Base-by-base conservation (phyloP, 2,888 invertebrate species). In the Amphipyra berbera region DNA sequence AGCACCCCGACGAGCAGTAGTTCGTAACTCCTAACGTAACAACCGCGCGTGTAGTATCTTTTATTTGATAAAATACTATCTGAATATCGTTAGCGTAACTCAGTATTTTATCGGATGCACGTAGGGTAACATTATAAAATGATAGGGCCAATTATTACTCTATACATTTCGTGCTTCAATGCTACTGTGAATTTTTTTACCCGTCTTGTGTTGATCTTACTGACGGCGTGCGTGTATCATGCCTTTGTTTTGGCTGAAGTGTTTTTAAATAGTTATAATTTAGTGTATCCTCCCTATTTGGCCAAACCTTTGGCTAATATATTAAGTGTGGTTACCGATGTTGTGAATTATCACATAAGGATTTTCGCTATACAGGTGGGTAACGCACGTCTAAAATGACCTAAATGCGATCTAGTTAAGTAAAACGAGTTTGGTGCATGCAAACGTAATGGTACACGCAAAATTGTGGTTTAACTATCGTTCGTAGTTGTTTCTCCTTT, bases 221-320 rank as follows among this genome's bases (percentile, higher is more conserved):
- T 93, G 8, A 91, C 90, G 80, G 89, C 91, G 1, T 83, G 82
- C 58, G 83, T 95, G 33, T 95, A 93, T 42, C 92, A 95, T 60
- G 78, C 82, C 21, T 94, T 95, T 73, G 88, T 94, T 61, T 74
- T 93, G 8, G 88, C 84, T 7, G 94, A 95, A 86, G 87, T 94
- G 75, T 87, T 93, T 52, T 61, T 94, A 12, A 92, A 94, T 60
- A 92, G 90, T 73, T 92, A 88, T 44, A 85, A 88, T 60, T 78
- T 86, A 37, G 83, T 93, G 72, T 94, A 92, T 58, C 93, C 93
- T 0, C 90, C 91, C 15, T 88, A 87, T 74, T 79, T 94, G 50
- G 83, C 88, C 0, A 86, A 87, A 21, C 78, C 85, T 6, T 65
- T 90, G 4, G 63, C 67, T 3, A 76, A 56, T 38, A 56, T 84